Conservation (phyloP, 2,888 invertebrate genomes). For the Griposia aprilina region DNA sequence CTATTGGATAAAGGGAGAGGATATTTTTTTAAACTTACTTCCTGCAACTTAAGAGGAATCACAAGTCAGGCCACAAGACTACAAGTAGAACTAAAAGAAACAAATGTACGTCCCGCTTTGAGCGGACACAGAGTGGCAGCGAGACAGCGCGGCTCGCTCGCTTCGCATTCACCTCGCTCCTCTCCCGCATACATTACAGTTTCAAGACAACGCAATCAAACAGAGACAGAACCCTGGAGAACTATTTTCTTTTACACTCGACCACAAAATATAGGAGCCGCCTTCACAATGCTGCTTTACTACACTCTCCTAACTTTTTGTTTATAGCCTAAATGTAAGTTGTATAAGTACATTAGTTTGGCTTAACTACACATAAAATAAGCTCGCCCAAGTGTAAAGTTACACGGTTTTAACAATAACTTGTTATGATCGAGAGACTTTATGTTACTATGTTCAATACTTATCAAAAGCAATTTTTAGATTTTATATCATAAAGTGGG, state of each 20-base stretch:
- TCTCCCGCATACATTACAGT: conserved; percentile 5
- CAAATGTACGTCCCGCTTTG: not conserved
- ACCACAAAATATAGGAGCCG: conserved; percentile 11
- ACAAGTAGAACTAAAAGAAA: not conserved
- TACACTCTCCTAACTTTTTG: conserved; percentile 22
- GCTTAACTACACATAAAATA: conserved; percentile 28
- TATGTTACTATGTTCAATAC: not conserved
- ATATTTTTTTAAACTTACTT: not conserved
- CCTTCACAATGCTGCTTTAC: not conserved
- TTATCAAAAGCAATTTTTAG: not conserved
- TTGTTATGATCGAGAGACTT: conserved; percentile 25
- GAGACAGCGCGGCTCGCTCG: not conserved
- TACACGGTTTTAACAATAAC: conserved; percentile 13
- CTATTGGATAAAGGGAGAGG: not conserved
- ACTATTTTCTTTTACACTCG: conserved; percentile 8
- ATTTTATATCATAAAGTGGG: not conserved
- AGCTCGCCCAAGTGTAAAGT: conserved; percentile 8
- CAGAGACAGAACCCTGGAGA: not conserved
- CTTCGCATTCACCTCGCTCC: not conserved
- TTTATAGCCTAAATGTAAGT: conserved; percentile 9
- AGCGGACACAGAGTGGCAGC: not conserved
- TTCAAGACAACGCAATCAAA: conserved; percentile 22
- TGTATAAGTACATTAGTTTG: conserved; percentile 11
- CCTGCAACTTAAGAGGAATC: not conserved
- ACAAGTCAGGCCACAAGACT: not conserved